Percentiles rank a stretch among this genome's conserved stretches.
Conservation (phyloP, 2,797 vertebrate genomes). For the Dryobates pubescens region DNA sequence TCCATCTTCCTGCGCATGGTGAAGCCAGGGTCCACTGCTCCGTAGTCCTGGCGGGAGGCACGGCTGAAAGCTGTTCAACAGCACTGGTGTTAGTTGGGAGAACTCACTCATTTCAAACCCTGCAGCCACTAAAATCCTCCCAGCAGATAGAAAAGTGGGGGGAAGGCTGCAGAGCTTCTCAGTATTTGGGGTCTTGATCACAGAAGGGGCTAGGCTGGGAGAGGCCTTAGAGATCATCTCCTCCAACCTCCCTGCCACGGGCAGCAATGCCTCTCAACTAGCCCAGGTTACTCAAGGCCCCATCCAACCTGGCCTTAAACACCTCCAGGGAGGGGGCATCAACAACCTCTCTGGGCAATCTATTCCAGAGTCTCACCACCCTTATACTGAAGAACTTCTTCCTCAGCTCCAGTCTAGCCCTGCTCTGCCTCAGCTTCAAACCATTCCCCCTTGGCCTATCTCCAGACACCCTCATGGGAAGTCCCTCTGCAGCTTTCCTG, state of each 20-base stretch:
- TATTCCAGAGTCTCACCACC: not conserved
- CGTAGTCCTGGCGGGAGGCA: conserved; percentile 86
- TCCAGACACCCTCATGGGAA: too few species aligned
- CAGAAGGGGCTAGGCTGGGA: too few species aligned
- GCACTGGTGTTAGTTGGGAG: not conserved
- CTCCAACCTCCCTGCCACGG: too few species aligned
- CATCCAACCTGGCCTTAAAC: not conserved
- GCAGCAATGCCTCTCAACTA: not conserved
- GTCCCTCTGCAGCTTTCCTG: too few species aligned
- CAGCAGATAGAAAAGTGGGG: not conserved
- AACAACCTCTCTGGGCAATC: not conserved
- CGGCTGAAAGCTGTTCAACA: conserved; percentile 87
- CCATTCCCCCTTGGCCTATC: too few species aligned
- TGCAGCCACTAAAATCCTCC: not conserved
- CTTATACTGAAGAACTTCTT: too few species aligned
- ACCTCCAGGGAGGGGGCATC: not conserved
- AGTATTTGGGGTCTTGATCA: not conserved
- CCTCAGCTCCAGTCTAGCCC: too few species aligned
- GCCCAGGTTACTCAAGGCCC: not conserved
- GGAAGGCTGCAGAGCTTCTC: not conserved
- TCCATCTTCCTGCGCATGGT: conserved; percentile 99
- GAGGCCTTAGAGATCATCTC: too few species aligned
- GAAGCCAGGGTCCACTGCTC: conserved; percentile 91
- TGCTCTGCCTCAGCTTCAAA: too few species aligned
- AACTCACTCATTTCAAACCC: not conserved